These are phyloP conservation scores for Enteromius trimaculatus DNA, from an alignment of 2,797 vertebrate genomes.

Conservation along the genomic window DNA sequence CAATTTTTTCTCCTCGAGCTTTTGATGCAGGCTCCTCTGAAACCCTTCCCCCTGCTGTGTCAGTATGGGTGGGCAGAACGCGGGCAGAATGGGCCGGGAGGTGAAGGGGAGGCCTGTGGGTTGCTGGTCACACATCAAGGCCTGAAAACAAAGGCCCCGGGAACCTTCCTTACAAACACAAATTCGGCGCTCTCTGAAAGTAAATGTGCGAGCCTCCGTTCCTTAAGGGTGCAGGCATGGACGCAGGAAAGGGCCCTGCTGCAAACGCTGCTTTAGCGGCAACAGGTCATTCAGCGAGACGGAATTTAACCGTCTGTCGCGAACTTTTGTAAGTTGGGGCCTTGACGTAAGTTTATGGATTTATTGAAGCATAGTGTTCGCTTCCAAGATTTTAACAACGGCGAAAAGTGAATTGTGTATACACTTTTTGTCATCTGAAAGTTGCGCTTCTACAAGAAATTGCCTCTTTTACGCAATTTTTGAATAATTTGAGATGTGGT, in stretches of 20 bases:
- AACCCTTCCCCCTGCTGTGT: conserved; percentile 95
- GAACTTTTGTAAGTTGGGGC: neutral
- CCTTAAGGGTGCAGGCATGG: conserved; percentile 44
- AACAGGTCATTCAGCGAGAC: conserved; percentile 1
- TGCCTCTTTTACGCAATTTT: neutral
- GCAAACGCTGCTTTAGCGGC: neutral
- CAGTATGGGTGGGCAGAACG: conserved; percentile 97
- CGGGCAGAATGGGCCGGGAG: conserved; percentile 85
- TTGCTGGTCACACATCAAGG: conserved; percentile 98
- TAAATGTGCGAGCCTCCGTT: conserved; percentile 79
- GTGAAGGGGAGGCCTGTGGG: conserved; percentile 85
- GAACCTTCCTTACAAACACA: conserved; percentile 92
- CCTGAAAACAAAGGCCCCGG: conserved; percentile 92
- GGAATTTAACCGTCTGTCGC: neutral
- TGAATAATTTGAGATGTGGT: neutral
- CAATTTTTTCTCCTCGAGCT: conserved; percentile 93
- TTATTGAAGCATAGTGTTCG: neutral
- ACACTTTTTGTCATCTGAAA: neutral
- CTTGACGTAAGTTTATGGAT: neutral
- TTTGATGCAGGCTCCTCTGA: conserved; percentile 98
- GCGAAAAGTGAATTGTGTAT: neutral
- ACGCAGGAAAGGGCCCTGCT: conserved; percentile 22
- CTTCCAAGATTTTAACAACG: neutral
- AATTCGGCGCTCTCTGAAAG: conserved; percentile 86
- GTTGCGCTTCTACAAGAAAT: neutral